These are phyloP conservation scores for Lamellibrachia columna DNA, from an alignment of 2,888 invertebrate genomes.

Conservation along the genomic window DNA sequence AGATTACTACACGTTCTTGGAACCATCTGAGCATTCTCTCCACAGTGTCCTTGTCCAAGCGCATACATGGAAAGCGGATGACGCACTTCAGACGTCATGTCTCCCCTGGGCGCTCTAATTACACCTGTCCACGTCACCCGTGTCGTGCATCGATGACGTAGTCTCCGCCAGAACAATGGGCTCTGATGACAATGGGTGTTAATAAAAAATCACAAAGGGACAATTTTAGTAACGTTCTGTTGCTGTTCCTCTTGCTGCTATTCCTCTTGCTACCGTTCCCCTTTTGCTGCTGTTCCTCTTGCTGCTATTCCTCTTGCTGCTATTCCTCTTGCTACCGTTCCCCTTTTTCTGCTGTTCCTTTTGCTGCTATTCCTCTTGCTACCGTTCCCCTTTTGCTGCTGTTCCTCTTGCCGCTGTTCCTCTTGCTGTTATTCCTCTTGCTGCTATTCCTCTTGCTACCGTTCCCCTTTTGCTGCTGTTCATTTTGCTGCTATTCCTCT, in stretches of 20 bases:
- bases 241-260: neutral
- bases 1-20: neutral
- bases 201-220: neutral
- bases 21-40: neutral
- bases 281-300: no score
- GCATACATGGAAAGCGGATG: neutral
- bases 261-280: no score
- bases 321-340: no score
- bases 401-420: no score
- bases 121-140: neutral
- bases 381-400: no score
- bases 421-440: no score
- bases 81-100: neutral
- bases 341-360: no score
- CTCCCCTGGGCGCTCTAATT: neutral
- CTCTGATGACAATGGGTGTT: neutral
- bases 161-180: neutral
- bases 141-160: neutral
- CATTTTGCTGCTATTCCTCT: no score
- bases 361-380: no score
- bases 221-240: neutral
- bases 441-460: no score
- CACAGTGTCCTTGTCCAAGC: neutral
- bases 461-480: no score
- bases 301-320: no score